Evolutionary conservation across 2,888 invertebrate genomes (phyloP), one percentile per base, ranked within the genome.

Genomic region (Orthosia gracilis): DNA sequence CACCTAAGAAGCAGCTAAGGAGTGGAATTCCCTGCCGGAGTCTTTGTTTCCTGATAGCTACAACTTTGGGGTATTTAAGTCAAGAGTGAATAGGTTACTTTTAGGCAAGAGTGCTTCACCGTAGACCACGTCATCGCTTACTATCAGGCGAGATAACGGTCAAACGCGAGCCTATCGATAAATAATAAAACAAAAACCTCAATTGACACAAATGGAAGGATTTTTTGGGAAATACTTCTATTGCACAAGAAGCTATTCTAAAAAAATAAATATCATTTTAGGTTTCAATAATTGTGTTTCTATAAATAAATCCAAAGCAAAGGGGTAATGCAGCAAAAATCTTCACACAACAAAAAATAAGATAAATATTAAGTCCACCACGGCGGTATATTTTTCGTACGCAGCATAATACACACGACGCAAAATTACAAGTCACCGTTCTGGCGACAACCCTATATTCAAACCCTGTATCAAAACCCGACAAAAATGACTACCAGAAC

Each of bases 401-500:
- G 78, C 84, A 87, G 82, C 83, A 88, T 89, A 89, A 90, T 89
- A 91, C 91, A 93, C 91, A 90, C 89, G 86, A 89, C 86, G 88
- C 87, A 89, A 95, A 94, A 94, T 92, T 91, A 92, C 96, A 91
- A 96, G 96, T 96, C 96, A 96, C 93, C 89, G 88, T 91, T 87
- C 91, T 92, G 96, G 96, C 96, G 96, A 96, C 96, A 96, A 93
- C 95, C 95, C 95, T 95, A 93, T 89, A 93, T 90, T 91, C 87
- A 76, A 89, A 78, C 89, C 73, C 77, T 67, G 74, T 89, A 93
- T 86, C 72, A 82, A 64, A 76, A 73, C 81, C 73, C 31, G 50
- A 61, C 71, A 62, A 80, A 40, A 67, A 63, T 17, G 49, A n/a
- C 26, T 17, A 26, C 49, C 12, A 45, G 52, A 64, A 65, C 59